Base-by-base conservation (phyloP, 2,888 invertebrate genomes). In the Caenorhabditis afra region DNA sequence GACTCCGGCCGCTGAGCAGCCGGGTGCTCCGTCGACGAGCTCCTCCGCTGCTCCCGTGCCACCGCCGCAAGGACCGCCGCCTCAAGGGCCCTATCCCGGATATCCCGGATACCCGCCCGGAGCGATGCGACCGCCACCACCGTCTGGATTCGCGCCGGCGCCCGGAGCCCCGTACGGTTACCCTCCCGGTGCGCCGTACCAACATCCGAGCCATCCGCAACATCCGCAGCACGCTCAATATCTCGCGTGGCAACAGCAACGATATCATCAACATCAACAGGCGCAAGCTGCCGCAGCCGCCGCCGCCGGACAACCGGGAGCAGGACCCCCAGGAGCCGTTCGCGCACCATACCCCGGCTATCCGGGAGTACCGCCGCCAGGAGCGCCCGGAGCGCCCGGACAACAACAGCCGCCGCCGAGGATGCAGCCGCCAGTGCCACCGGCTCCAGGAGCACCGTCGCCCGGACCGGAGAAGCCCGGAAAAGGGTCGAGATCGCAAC, bases 161-260 rank as follows among this genome's bases (percentile, higher is more conserved):
- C 78, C 78, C 7, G 76, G 76, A 8, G 35, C 49, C 1, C 76
- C 76, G 8, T 76, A 76, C 18, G 82, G 81, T 3, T 83, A 83
- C 47, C 79, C 78, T 0, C 64, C 79, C 0, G 82, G 79, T 23
- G 66, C 55, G 3, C 68, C 66, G 14, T 64, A 59, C 16, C 78
- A 79, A 71, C 79, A 83, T 77, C 85, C 81, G 37, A 81, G 79
- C 12, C 86, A 86, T 44, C 81, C 75, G 44, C 86, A 86, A n/a
- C 77, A 73, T 29, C 29, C 29, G 29, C 41, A 41, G 3, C 41
- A 41, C 18, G 41, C 52, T 0, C 70, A 76, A 44, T 59, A 58
- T 10, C 20, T 64, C 3, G 67, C 64, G 11, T 64, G 62, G 68
- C 68, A 80, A 55, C 59, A 70, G 11, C 77, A 77, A 22, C 77